phyloP scores from a whole-genome alignment of 2,113 vertebrate species.

The Scartelaos histophorus region DNA sequence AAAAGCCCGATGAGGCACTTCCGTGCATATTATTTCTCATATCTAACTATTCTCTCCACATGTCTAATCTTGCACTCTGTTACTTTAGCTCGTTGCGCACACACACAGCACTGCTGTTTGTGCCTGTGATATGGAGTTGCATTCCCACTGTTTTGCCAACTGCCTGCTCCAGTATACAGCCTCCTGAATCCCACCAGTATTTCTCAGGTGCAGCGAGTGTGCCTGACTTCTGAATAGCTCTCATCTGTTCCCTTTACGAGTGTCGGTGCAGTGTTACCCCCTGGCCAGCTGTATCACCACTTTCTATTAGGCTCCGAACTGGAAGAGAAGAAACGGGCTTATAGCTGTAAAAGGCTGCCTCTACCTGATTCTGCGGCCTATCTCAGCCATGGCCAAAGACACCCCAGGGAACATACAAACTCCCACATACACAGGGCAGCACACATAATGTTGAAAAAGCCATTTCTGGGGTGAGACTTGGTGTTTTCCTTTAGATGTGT shows the following conservation, averaged over 20 bases:
- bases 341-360: constrained; percentile 43
- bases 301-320: constrained; percentile 42
- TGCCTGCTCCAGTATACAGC: constrained; percentile 13
- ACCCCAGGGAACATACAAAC: constrained; percentile 17
- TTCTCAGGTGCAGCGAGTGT: constrained; percentile 40
- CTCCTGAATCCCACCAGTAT: constrained; percentile 21
- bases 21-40: neutral
- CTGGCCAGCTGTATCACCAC: constrained; percentile 41
- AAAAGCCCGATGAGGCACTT: neutral
- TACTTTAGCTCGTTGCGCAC: neutral
- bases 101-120: neutral
- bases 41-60: neutral
- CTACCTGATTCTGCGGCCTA: constrained; percentile 35
- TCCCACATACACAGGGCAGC: neutral
- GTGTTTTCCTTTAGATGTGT: constrained; percentile 16
- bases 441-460: constrained; percentile 7
- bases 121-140: constrained; percentile 1
- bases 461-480: constrained; percentile 10
- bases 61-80: constrained; percentile 4
- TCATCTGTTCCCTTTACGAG: constrained; percentile 61
- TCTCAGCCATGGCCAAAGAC: constrained; percentile 37
- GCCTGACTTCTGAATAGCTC: constrained; percentile 39
- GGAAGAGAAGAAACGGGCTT: constrained; percentile 36
- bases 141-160: constrained; percentile 13
- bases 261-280: constrained; percentile 34